Evolutionary conservation across 92 coral and sea anemone species (phyloP), one percentile per base, ranked within the genome.

Genomic region (Paragorgia papillata): DNA sequence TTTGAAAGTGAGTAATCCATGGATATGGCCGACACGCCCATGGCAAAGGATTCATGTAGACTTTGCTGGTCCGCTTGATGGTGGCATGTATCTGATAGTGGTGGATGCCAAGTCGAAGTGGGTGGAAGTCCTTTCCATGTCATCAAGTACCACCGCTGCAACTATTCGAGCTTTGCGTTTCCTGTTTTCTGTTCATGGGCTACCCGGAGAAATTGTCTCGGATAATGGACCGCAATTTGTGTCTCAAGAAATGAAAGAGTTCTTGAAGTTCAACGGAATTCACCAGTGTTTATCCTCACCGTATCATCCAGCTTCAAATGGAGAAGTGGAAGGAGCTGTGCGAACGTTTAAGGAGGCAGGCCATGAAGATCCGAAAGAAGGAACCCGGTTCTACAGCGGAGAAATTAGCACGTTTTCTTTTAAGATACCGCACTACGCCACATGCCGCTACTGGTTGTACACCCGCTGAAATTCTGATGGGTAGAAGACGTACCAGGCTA

Each of bases 11-110:
- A 54, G 22, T 22, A 76, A 85, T 59, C 75, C 83, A 0, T 68
- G 75, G 86, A 77, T n/a, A n/a, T n/a, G n/a, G 43, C 61, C 61
- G 29, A 75, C 46, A 0, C 29, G 32, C 22, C 75, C 82, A 9
- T 78, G 90, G 87, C 82, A 79, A 41, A 50, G 81, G 14, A 30
- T 83, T 35, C 88, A 87, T 30, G 63, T 83, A 10, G 91, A 83
- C 74, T 79, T 61, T 29, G 82, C 73, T 0, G 88, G 82, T 57
- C 87, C 73, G 18, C 60, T 83, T n/a, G 57, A 56, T 31, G 87
- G 79, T 1, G 32, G 12, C 21, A 68, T 69, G 84, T 29, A 70
- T 55, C 34, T 85, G 61, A 57, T 83, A 9, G 79, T 83, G 14
- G 81, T 79, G 20, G 85, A 87, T 58, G 82, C 82, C 20, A 68